Conservation (phyloP, 2,113 vertebrate genomes). For the Osmerus eperlanus region DNA sequence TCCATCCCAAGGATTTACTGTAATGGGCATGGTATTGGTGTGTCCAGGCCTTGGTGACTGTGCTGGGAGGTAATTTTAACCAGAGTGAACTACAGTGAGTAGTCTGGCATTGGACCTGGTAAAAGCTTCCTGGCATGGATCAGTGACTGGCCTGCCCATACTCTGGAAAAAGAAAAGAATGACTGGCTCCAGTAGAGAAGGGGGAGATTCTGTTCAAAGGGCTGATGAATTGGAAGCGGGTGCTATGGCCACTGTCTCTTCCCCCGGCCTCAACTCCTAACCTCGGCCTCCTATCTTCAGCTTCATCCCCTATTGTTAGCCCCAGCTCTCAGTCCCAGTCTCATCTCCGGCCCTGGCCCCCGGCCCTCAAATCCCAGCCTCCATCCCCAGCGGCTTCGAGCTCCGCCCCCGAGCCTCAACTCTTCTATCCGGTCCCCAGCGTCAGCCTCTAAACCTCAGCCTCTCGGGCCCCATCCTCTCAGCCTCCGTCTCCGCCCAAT, state of each 20-base stretch:
- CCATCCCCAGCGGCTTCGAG: background rate
- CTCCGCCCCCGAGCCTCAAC: background rate
- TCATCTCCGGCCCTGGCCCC: slow-evolving; percentile 3
- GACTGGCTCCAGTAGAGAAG: slow-evolving; percentile 62
- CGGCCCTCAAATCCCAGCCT: background rate
- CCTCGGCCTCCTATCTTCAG: slow-evolving; percentile 28
- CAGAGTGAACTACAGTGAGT: slow-evolving; percentile 36
- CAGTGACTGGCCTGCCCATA: slow-evolving; percentile 52
- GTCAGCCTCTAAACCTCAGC: background rate
- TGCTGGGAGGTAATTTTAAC: slow-evolving; percentile 49
- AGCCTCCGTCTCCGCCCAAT: slow-evolving; percentile 9
- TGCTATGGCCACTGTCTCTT: slow-evolving; percentile 45
- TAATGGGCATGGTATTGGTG: too few relatives aligned
- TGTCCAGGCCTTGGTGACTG: slow-evolving; percentile 3
- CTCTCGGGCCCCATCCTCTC: background rate
- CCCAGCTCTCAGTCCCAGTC: background rate
- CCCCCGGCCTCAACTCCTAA: slow-evolving; percentile 41
- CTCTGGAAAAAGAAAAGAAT: slow-evolving; percentile 51
- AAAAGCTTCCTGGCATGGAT: slow-evolving; percentile 59
- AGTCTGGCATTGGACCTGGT: slow-evolving; percentile 52
- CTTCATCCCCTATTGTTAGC: background rate
- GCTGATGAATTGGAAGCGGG: slow-evolving; percentile 60
- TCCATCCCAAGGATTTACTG: slow-evolving; percentile 22
- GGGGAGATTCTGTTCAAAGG: slow-evolving; percentile 59
- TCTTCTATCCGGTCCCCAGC: too few relatives aligned